phyloP scores from a whole-genome alignment of 2,888 invertebrate genomes.

The Platynereis dumerilii region DNA sequence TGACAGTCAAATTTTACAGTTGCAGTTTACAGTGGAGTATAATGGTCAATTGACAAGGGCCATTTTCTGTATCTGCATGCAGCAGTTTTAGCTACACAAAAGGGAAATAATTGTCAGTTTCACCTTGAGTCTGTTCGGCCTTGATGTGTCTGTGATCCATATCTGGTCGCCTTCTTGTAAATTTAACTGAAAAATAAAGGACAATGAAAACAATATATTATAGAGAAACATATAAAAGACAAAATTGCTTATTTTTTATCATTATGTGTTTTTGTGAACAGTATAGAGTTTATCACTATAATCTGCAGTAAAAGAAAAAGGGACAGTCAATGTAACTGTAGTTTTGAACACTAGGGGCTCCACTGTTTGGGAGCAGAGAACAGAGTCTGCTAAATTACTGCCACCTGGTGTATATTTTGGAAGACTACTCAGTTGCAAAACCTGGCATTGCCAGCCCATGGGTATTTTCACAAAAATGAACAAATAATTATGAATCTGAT shows the following conservation, averaged over 20 bases:
- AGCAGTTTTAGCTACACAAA: too few relatives aligned
- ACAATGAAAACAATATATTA: neutral
- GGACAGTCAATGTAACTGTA: too few relatives aligned
- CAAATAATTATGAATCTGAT: too few relatives aligned
- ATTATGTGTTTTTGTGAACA: constrained; percentile 16
- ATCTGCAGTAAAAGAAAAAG: too few relatives aligned
- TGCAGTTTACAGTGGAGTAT: too few relatives aligned
- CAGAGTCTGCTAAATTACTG: neutral
- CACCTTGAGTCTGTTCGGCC: constrained; percentile 26
- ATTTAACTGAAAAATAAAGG: constrained; percentile 13
- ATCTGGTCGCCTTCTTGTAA: constrained; percentile 17
- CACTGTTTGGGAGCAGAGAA: too few relatives aligned
- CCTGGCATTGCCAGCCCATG: neutral
- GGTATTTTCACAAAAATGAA: too few relatives aligned
- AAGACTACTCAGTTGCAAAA: neutral
- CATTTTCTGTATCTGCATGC: too few relatives aligned
- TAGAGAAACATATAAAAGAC: neutral
- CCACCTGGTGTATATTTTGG: constrained; percentile 7
- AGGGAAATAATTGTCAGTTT: too few relatives aligned
- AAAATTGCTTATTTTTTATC: neutral
- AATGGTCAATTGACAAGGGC: too few relatives aligned
- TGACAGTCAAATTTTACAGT: too few relatives aligned
- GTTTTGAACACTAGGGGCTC: too few relatives aligned
- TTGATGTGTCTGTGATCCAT: constrained; percentile 17
- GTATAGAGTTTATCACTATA: neutral